Evolutionary conservation across 1,140 invertebrate genomes (phyloP).

Genomic region (Aphelinus atriplicis): DNA sequence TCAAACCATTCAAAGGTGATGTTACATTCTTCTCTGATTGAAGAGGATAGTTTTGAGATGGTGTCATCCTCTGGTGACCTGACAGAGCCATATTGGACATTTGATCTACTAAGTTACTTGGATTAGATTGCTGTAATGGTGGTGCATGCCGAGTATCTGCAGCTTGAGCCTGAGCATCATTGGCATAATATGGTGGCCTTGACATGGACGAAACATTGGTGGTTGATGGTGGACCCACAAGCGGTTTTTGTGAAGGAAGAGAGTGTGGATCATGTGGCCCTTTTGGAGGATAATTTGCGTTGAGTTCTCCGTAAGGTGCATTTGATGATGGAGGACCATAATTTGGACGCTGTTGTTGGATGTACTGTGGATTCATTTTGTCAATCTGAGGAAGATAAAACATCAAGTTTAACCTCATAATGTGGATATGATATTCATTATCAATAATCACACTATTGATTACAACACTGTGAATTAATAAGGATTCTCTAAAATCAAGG

Average conservation of each 20-base stretch:
- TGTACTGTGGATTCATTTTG: conserved; percentile 57
- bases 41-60: conserved; percentile 13
- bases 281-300: conserved; percentile 49
- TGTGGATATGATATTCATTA: no score
- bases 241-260: conserved; percentile 44
- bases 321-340: conserved; percentile 45
- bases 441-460: no score
- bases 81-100: conserved; percentile 50
- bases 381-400: no score
- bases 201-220: conserved; percentile 38
- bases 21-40: conserved; percentile 38
- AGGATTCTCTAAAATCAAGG: no score
- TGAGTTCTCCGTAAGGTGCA: conserved; percentile 45
- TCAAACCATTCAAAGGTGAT: conserved; percentile 46
- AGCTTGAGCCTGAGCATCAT: conserved; percentile 43
- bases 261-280: conserved; percentile 37
- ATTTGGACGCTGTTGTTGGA: conserved; percentile 50
- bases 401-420: no score
- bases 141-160: conserved; percentile 40
- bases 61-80: conserved; percentile 44
- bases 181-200: conserved; percentile 47
- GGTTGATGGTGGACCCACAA: conserved; percentile 37
- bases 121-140: conserved; percentile 41
- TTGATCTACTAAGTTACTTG: conserved; percentile 50
- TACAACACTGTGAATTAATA: no score